Evolutionary conservation across 2,113 vertebrate genomes (phyloP).

Genomic region (Plecotus auritus): DNA sequence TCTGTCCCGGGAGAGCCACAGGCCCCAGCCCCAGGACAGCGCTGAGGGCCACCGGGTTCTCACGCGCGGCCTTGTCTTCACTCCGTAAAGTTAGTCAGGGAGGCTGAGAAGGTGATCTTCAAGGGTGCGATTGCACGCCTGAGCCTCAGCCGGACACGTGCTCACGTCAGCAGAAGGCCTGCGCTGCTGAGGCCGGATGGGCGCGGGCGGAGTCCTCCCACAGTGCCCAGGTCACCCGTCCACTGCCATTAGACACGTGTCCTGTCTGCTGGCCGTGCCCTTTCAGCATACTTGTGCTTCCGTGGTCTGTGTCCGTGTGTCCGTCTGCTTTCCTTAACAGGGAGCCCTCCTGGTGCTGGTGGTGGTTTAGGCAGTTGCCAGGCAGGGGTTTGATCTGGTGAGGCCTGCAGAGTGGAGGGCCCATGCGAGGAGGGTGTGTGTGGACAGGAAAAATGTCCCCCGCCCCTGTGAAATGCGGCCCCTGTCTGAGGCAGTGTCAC

Average conservation of each 20-base stretch:
- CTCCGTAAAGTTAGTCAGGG: neutral
- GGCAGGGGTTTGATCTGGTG: neutral
- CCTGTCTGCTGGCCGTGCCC: neutral
- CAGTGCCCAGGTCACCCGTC: neutral
- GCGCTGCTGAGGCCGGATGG: neutral
- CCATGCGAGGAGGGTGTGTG: neutral
- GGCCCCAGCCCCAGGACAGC: neutral
- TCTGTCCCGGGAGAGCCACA: neutral
- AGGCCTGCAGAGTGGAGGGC: neutral
- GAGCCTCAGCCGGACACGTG: neutral
- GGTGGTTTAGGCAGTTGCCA: neutral
- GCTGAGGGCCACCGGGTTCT: neutral
- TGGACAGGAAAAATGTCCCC: neutral
- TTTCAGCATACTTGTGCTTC: slow-evolving; percentile 6
- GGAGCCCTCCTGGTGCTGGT: neutral
- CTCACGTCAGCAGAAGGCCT: neutral
- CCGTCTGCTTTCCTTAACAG: neutral
- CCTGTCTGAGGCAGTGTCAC: neutral
- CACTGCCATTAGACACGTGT: neutral
- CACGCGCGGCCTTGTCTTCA: neutral
- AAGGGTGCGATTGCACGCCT: neutral
- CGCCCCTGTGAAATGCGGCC: neutral
- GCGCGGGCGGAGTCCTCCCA: neutral
- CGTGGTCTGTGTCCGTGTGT: slow-evolving; percentile 38
- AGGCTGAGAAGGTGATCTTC: neutral